Evolutionary conservation across 1,140 invertebrate genomes (phyloP).

Genomic region (Sitodiplosis mosellana): DNA sequence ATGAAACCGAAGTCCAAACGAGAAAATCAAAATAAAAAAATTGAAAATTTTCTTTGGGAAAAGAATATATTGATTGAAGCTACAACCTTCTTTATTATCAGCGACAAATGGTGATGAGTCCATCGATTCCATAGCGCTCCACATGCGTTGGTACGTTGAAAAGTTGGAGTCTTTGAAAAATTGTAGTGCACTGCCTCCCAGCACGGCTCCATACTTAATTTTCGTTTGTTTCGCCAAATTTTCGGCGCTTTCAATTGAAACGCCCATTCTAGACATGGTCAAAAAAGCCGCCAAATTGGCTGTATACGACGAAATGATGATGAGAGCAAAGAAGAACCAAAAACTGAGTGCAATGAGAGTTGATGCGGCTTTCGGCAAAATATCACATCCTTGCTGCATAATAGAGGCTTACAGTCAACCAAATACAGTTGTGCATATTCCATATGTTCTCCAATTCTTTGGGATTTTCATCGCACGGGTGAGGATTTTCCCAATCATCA

Average conservation of each 20-base stretch:
- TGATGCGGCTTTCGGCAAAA: slow-evolving; percentile 61
- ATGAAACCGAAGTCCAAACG: too few species aligned
- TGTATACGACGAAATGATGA: slow-evolving; percentile 88
- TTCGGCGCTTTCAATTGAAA: slow-evolving; percentile 65
- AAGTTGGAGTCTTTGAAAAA: slow-evolving; percentile 51
- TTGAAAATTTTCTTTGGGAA: slow-evolving; percentile 31
- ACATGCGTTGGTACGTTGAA: slow-evolving; percentile 48
- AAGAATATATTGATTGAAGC: too few species aligned
- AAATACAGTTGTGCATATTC: slow-evolving; percentile 53
- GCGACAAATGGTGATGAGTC: slow-evolving; percentile 57
- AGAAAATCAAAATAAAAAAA: too few species aligned
- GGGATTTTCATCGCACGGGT: slow-evolving; percentile 63
- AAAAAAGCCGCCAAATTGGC: slow-evolving; percentile 89
- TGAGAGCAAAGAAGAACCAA: slow-evolving; percentile 92
- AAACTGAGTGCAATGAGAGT: slow-evolving; percentile 64
- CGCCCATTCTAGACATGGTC: slow-evolving; percentile 69
- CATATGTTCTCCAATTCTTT: slow-evolving; percentile 61
- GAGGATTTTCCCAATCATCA: slow-evolving; percentile 74
- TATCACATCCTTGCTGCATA: slow-evolving; percentile 63
- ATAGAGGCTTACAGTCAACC: slow-evolving; percentile 62
- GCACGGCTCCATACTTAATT: slow-evolving; percentile 67
- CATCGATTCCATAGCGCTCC: slow-evolving; percentile 52
- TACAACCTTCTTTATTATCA: slow-evolving; percentile 54
- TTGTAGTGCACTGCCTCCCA: slow-evolving; percentile 53
- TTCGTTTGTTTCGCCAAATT: slow-evolving; percentile 72